Evolutionary conservation across 1,140 invertebrate genomes (phyloP).

Genomic region (Anadara kagoshimensis): DNA sequence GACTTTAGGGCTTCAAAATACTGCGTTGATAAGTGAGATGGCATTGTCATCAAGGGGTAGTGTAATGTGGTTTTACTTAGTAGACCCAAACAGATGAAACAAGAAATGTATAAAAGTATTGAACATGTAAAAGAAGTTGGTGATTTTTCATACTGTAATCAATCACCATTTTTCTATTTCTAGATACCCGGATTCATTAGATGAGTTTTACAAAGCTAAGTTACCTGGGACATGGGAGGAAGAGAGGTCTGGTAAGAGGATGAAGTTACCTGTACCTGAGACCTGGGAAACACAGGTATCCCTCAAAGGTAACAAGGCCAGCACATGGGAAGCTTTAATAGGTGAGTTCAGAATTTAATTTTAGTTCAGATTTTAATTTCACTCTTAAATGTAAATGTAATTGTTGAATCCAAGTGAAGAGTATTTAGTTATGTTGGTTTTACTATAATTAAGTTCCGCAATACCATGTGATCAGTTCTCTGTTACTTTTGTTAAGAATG

Average conservation of each 20-base stretch:
- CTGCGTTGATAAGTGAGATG: too few species aligned
- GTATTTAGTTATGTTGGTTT: too few species aligned
- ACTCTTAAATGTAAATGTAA: too few species aligned
- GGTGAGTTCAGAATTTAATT: constrained; percentile 46
- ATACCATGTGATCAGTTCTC: too few species aligned
- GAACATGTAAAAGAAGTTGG: neutral
- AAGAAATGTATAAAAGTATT: neutral
- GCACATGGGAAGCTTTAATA: constrained; percentile 72
- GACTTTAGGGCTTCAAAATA: too few species aligned
- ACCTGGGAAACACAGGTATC: constrained; percentile 77
- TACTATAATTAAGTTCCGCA: too few species aligned
- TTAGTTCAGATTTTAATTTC: neutral
- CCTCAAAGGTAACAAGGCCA: constrained; percentile 74
- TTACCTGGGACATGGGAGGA: constrained; percentile 74
- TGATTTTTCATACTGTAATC: neutral
- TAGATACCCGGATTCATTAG: constrained; percentile 73
- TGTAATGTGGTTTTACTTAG: too few species aligned
- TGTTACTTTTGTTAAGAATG: too few species aligned
- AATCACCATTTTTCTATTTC: constrained; percentile 2
- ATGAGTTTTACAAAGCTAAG: constrained; percentile 71
- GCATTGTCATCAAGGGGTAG: too few species aligned
- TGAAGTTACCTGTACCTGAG: constrained; percentile 75
- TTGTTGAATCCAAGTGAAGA: too few species aligned
- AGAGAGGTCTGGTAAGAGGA: constrained; percentile 73
- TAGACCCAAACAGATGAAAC: too few species aligned